Evolutionary conservation across 1,140 invertebrate genomes (phyloP).

Genomic region (Propsilocerus akamusi): DNA sequence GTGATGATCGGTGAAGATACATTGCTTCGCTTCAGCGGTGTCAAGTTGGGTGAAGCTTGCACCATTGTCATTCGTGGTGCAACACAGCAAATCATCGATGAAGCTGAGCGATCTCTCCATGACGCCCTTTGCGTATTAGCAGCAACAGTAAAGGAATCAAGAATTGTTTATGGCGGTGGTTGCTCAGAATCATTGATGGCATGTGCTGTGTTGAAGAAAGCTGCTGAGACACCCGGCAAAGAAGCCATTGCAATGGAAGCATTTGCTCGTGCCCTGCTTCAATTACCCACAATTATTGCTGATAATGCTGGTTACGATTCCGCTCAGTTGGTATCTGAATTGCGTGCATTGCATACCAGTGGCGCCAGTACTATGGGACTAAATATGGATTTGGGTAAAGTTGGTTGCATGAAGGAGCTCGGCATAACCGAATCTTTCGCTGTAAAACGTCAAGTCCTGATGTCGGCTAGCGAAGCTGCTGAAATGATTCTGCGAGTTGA

Average conservation of each 20-base stretch:
- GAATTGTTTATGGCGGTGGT: slow-evolving; percentile 82
- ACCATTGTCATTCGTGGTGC: slow-evolving; percentile 93
- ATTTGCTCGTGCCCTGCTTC: slow-evolving; percentile 68
- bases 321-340: slow-evolving; percentile 75
- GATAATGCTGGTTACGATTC: slow-evolving; percentile 99
- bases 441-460: slow-evolving; percentile 87
- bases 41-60: slow-evolving; percentile 89
- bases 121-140: slow-evolving; percentile 95
- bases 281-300: slow-evolving; percentile 87
- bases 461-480: slow-evolving; percentile 91
- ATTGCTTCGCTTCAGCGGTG: slow-evolving; percentile 87
- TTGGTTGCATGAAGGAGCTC: slow-evolving; percentile 72
- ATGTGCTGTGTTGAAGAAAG: slow-evolving; percentile 65
- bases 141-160: slow-evolving; percentile 85
- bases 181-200: slow-evolving; percentile 96
- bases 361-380: slow-evolving; percentile 61
- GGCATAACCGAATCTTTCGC: slow-evolving; percentile 94
- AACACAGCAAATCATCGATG: slow-evolving; percentile 98
- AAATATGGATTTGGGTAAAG: slow-evolving; percentile 74
- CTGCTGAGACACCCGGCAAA: slow-evolving; percentile 85
- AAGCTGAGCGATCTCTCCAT: slow-evolving; percentile 94
- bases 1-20: slow-evolving; percentile 97
- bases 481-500: slow-evolving; percentile 99
- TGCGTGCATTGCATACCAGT: slow-evolving; percentile 75
- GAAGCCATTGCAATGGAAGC: slow-evolving; percentile 95